phyloP scores from a whole-genome alignment of 1,140 invertebrate genomes.

The Bathynomus jamesi region DNA sequence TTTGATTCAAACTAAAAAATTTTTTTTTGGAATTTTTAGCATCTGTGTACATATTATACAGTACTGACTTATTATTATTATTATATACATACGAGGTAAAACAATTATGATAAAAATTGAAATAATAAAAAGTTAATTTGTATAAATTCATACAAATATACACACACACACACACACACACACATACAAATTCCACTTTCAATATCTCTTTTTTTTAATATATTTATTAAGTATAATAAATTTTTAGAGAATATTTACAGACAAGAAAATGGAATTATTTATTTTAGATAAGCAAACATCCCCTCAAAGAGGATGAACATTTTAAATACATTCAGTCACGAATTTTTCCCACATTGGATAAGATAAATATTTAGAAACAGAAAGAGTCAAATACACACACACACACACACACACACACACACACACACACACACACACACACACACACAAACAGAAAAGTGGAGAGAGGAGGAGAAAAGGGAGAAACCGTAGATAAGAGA shows the following conservation, averaged over 20 bases:
- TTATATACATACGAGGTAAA: too few relatives aligned
- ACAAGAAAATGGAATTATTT: background rate
- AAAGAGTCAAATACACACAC: background rate
- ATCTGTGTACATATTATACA: too few relatives aligned
- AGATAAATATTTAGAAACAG: background rate
- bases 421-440: too few relatives aligned
- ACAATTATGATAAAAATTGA: too few relatives aligned
- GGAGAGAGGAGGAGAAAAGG: background rate
- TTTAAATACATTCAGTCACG: background rate
- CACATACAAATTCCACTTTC: background rate
- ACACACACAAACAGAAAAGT: too few relatives aligned
- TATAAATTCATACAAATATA: too few relatives aligned
- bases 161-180: background rate
- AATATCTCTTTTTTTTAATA: too few relatives aligned
- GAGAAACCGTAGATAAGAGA: background rate
- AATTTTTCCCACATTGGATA: background rate
- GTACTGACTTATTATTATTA: too few relatives aligned
- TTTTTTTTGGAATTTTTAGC: too few relatives aligned
- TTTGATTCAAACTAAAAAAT: too few relatives aligned
- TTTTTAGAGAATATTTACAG: background rate
- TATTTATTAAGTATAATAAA: background rate
- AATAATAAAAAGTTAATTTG: too few relatives aligned
- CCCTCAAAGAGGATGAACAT: background rate
- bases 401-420: too few relatives aligned
- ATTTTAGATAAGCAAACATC: background rate